phyloP scores from a whole-genome alignment of 2,888 invertebrate genomes.

The Phengaris alcon region DNA sequence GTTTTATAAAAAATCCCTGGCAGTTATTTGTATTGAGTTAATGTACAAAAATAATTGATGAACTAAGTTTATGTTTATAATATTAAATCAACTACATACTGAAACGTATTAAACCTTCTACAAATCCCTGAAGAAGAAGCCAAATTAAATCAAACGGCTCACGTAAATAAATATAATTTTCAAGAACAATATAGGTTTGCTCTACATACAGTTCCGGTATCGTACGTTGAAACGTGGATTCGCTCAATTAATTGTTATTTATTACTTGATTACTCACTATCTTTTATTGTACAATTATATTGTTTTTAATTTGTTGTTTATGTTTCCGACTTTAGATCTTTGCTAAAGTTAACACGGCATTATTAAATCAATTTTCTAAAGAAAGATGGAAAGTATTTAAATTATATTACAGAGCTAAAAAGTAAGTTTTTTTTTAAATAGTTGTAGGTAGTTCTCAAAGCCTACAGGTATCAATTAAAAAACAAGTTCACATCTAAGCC shows the following conservation, averaged over 20 bases:
- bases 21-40: no score
- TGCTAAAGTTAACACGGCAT: no score
- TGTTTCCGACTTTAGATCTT: no score
- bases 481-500: conserved; percentile 15
- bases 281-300: neutral
- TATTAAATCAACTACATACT: neutral
- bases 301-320: no score
- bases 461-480: neutral
- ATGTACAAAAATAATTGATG: no score
- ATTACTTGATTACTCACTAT: neutral
- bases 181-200: neutral
- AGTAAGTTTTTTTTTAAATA: neutral
- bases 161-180: neutral
- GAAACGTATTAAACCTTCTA: neutral
- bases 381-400: no score
- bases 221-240: neutral
- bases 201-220: neutral
- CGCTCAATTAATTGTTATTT: conserved; percentile 15
- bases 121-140: neutral
- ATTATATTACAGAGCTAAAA: no score
- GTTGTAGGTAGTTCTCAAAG: neutral
- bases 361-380: no score
- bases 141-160: neutral
- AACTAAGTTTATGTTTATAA: neutral
- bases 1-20: no score